Evolutionary conservation across 1,140 invertebrate species (phyloP).

Genomic region (Drosophila aff.): DNA sequence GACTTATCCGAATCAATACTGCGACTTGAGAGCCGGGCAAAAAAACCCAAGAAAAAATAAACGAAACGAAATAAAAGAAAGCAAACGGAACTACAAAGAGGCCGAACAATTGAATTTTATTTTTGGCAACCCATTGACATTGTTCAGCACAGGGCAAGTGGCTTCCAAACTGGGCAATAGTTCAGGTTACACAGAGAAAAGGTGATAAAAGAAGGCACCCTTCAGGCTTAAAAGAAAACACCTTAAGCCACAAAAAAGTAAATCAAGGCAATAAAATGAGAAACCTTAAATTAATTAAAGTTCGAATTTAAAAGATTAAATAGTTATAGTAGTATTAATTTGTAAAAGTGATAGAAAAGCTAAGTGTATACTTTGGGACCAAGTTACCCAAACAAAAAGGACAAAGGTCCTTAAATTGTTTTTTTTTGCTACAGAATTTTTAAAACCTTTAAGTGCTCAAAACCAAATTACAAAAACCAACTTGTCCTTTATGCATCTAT

Average conservation of each 20-base stretch:
- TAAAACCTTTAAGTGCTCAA: not conserved
- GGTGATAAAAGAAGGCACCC: not conserved
- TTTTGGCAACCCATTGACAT: conserved; percentile 55
- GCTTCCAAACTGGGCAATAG: conserved; percentile 5
- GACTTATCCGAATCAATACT: conserved; percentile 54
- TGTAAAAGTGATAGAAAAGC: not conserved
- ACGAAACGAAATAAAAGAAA: conserved; percentile 21
- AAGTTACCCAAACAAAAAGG: not conserved
- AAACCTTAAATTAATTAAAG: not conserved
- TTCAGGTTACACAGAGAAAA: conserved; percentile 13
- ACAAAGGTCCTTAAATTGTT: not conserved
- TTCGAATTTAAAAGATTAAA: too few relatives aligned
- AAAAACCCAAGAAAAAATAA: not conserved
- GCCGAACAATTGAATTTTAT: conserved; percentile 51
- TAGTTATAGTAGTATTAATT: not conserved
- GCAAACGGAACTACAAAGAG: conserved; percentile 21
- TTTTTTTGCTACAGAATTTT: not conserved
- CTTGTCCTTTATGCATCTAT: not conserved
- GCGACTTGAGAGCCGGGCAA: conserved; percentile 25
- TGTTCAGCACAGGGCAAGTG: conserved; percentile 39
- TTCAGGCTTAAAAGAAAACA: not conserved
- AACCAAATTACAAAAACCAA: not conserved
- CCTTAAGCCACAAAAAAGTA: not conserved
- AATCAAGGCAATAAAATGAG: not conserved
- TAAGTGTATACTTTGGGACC: not conserved